Evolutionary conservation across 1,140 invertebrate genomes (phyloP).

Genomic region (Diorhabda carinulata): DNA sequence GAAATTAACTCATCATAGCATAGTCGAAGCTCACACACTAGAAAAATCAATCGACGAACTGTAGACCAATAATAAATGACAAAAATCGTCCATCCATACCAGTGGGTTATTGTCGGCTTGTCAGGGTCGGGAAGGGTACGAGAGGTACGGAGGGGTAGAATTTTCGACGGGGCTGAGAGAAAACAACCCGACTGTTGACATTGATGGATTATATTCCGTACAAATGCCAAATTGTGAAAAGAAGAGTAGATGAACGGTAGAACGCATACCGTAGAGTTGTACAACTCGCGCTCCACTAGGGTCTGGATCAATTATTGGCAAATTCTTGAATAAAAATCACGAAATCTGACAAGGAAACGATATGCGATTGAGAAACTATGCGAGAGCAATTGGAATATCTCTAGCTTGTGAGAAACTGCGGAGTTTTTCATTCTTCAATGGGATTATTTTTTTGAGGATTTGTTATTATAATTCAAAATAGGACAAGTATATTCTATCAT

Average conservation of each 20-base stretch:
- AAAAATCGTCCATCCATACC: slow-evolving; percentile 50
- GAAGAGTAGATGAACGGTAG: slow-evolving; percentile 47
- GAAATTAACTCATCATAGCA: slow-evolving; percentile 46
- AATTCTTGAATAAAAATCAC: slow-evolving; percentile 31
- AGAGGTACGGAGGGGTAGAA: slow-evolving; percentile 28
- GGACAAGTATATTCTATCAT: too few species aligned
- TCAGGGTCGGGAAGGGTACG: slow-evolving; percentile 24
- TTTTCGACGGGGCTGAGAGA: slow-evolving; percentile 42
- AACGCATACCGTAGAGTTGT: slow-evolving; percentile 38
- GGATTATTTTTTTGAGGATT: too few species aligned
- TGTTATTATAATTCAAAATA: too few species aligned
- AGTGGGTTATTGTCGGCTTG: slow-evolving; percentile 47
- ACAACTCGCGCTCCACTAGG: slow-evolving; percentile 32
- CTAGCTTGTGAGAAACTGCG: too few species aligned
- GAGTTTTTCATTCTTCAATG: too few species aligned
- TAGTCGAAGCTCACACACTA: slow-evolving; percentile 32
- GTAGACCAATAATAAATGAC: slow-evolving; percentile 49
- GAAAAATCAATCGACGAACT: slow-evolving; percentile 44
- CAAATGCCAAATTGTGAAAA: slow-evolving; percentile 51
- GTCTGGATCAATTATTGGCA: slow-evolving; percentile 44
- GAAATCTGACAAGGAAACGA: slow-evolving; percentile 11
- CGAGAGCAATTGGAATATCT: background rate
- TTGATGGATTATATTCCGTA: slow-evolving; percentile 49
- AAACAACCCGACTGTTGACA: slow-evolving; percentile 48
- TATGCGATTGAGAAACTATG: background rate